Evolutionary conservation across 2,113 vertebrate species (phyloP), one percentile per base, ranked within the genome.

Genomic region (Dendropsophus ebraccatus): DNA sequence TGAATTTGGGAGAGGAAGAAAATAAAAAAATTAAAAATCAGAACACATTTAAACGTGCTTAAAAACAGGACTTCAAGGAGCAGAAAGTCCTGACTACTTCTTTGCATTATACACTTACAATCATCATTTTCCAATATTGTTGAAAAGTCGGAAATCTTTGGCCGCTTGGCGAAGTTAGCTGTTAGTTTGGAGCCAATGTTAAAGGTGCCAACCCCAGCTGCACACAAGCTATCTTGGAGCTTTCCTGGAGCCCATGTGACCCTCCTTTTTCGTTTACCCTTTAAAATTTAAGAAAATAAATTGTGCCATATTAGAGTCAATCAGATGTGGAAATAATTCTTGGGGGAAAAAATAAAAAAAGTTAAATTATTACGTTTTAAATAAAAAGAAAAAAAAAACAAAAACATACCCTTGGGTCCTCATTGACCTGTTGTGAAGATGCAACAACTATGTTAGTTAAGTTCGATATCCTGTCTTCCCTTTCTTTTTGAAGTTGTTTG

Each of bases 231-330:
- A 19, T 41, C 30, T 25, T 41, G 10, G 89, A 95, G 92, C 91
- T 96, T 96, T 58, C 97, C 97, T 77, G 90, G 90, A 37, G 95
- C 97, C 97, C 98, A 99, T 0, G 98, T 99, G 52, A 96, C 94
- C 89, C 98, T 95, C 88, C 98, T 93, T 89, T 94, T 95, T 88
- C 85, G 97, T 73, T 94, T 97, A 67, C 91, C 81, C 97, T 99
- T 62, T 12, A 90, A 60, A 89, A 85, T 85, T 47, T 5, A 49
- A 75, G 3, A 0, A 0, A 25, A 52, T 3, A 52, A 75, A 76
- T 52, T 19, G n/a, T 8, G 45, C 14, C 11, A 14, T 2, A 6
- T 49, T 12, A 25, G 13, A 32, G 5, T 11, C n/a, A 73, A 12
- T n/a, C 21, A 72, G 30, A 1, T 37, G 19, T 70, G 1, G 12